Conservation (phyloP, 1,140 invertebrate species). For the Tachypleus tridentatus region DNA sequence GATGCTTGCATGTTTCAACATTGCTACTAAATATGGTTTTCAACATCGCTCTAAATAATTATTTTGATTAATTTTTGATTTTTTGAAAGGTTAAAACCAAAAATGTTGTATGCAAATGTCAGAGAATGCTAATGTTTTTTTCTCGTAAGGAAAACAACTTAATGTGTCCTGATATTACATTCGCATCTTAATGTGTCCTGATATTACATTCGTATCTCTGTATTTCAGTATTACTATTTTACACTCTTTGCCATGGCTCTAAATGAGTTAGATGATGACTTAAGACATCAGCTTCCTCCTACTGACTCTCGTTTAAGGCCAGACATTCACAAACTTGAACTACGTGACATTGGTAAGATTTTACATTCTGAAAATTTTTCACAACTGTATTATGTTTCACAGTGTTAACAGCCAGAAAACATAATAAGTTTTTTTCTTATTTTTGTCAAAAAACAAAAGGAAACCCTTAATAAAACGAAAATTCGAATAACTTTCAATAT, state of each 20-base stretch:
- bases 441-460: slow-evolving; percentile 2
- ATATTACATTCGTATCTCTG: not conserved
- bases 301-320: slow-evolving; percentile 83
- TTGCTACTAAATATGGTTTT: too few species aligned
- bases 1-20: too few species aligned
- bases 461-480: too few species aligned
- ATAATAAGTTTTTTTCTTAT: slow-evolving; percentile 1
- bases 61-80: too few species aligned
- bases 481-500: too few species aligned
- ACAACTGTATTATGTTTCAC: slow-evolving; percentile 3
- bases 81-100: too few species aligned
- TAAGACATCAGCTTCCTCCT: slow-evolving; percentile 51
- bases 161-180: not conserved
- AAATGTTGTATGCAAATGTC: too few species aligned
- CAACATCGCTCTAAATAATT: too few species aligned
- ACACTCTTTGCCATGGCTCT: slow-evolving; percentile 84
- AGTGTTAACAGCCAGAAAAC: not conserved
- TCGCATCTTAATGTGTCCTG: not conserved
- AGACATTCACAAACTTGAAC: slow-evolving; percentile 79
- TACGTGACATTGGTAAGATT: slow-evolving; percentile 57
- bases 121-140: too few species aligned
- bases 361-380: not conserved
- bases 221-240: slow-evolving; percentile 66
- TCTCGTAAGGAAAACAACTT: too few species aligned
- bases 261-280: slow-evolving; percentile 64